phyloP scores from a whole-genome alignment of 2,113 vertebrate species.

The Apteryx mantelli region DNA sequence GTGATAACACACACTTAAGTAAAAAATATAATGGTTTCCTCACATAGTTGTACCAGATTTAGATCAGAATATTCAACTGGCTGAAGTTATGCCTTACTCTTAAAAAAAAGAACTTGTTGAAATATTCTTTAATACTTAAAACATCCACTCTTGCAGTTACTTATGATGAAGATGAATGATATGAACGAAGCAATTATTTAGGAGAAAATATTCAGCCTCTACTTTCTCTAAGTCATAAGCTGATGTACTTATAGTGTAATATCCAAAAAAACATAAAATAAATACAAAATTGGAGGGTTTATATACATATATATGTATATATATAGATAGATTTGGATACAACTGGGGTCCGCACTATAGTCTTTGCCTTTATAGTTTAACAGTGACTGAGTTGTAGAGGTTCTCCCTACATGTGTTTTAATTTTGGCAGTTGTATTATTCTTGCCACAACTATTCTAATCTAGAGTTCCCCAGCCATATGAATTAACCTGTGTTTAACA shows the following conservation, averaged over 20 bases:
- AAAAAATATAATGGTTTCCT: background rate
- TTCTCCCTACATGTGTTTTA: background rate
- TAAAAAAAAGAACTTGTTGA: background rate
- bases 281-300: background rate
- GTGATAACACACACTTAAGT: background rate
- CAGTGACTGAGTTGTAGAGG: slow-evolving; percentile 3
- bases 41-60: background rate
- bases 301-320: background rate
- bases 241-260: background rate
- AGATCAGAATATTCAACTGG: background rate
- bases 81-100: background rate
- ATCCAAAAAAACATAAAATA: background rate
- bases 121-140: slow-evolving; percentile 26
- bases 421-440: background rate
- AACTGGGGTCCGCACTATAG: background rate
- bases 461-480: background rate
- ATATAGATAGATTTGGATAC: background rate
- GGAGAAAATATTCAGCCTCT: slow-evolving; percentile 36
- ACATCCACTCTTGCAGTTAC: background rate
- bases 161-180: background rate
- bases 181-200: slow-evolving; percentile 8
- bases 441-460: background rate
- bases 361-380: background rate
- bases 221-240: slow-evolving; percentile 25
- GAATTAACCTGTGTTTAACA: background rate